Conservation (phyloP, 1,140 invertebrate genomes). For the Reticulitermes speratus region DNA sequence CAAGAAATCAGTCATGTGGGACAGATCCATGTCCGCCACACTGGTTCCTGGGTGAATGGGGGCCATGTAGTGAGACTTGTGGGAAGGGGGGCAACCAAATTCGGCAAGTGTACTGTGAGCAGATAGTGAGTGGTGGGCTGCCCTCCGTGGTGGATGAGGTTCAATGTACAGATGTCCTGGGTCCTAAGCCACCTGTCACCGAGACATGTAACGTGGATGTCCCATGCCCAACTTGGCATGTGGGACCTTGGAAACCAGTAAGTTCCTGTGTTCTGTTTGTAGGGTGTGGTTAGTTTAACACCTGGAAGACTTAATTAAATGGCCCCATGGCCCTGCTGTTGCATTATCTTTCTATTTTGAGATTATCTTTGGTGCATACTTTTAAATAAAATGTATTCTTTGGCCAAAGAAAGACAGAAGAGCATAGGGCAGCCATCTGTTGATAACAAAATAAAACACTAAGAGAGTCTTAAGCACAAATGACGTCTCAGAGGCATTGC, state of each 20-base stretch:
- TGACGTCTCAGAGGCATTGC: too few species aligned
- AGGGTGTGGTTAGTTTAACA: background rate
- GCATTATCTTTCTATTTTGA: too few species aligned
- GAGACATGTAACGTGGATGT: slow-evolving; percentile 74
- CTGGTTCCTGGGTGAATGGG: slow-evolving; percentile 82
- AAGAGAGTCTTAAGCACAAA: too few species aligned
- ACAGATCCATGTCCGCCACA: slow-evolving; percentile 76
- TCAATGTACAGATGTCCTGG: slow-evolving; percentile 65
- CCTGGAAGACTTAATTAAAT: too few species aligned
- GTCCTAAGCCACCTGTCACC: slow-evolving; percentile 66
- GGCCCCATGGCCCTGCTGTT: too few species aligned
- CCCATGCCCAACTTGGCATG: slow-evolving; percentile 79
- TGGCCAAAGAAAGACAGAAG: too few species aligned
- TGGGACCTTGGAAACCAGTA: slow-evolving; percentile 83
- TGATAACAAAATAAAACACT: too few species aligned
- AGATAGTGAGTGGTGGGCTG: slow-evolving; percentile 62
- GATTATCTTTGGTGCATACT: too few species aligned
- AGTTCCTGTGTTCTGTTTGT: slow-evolving; percentile 41
- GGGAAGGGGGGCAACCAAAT: slow-evolving; percentile 71
- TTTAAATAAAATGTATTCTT: too few species aligned
- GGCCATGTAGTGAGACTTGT: slow-evolving; percentile 77
- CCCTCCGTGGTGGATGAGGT: slow-evolving; percentile 68
- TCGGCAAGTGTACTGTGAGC: slow-evolving; percentile 74
- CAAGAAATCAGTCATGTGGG: slow-evolving; percentile 68
- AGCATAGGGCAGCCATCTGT: too few species aligned